These are phyloP conservation scores for Phymanthus crucifer DNA, from an alignment of 92 coral and sea anemone species.

Conservation along the genomic window DNA sequence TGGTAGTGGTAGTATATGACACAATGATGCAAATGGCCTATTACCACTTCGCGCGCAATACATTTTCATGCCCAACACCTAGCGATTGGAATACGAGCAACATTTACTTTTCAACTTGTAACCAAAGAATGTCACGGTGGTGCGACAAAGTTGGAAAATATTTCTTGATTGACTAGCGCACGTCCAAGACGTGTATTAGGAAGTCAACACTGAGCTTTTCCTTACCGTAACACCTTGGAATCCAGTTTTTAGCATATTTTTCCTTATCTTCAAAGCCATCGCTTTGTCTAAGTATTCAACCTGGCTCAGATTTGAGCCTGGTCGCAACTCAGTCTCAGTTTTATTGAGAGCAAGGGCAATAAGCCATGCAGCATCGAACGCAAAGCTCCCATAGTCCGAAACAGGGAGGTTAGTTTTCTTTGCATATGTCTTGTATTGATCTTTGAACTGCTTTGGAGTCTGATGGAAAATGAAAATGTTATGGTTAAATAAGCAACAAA, in stretches of 20 bases:
- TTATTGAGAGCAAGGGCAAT: conserved; percentile 65
- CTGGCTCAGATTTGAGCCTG: conserved; percentile 13
- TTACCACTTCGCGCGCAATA: too few relatives aligned
- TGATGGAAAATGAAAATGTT: conserved; percentile 3
- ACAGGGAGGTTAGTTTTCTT: background rate
- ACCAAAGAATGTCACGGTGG: too few relatives aligned
- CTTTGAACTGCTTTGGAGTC: conserved; percentile 59
- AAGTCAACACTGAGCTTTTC: background rate
- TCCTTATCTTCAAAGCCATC: conserved; percentile 37
- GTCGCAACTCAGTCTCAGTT: conserved; percentile 27
- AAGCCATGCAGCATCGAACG: conserved; percentile 82
- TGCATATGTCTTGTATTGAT: conserved; percentile 34
- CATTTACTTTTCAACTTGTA: too few relatives aligned
- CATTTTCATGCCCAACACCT: too few relatives aligned
- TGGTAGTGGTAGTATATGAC: too few relatives aligned
- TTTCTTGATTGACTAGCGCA: too few relatives aligned
- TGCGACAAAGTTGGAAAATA: too few relatives aligned
- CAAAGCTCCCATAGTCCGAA: conserved; percentile 65
- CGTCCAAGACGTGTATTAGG: too few relatives aligned
- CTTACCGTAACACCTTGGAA: conserved; percentile 77
- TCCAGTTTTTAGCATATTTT: conserved; percentile 40
- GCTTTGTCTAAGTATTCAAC: conserved; percentile 25
- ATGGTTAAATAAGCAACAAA: background rate
- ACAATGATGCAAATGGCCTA: too few relatives aligned
- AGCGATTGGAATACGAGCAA: too few relatives aligned